These are phyloP conservation scores for Gorilla gorilla DNA, from an alignment of 2,113 vertebrate genomes.

Conservation along the genomic window DNA sequence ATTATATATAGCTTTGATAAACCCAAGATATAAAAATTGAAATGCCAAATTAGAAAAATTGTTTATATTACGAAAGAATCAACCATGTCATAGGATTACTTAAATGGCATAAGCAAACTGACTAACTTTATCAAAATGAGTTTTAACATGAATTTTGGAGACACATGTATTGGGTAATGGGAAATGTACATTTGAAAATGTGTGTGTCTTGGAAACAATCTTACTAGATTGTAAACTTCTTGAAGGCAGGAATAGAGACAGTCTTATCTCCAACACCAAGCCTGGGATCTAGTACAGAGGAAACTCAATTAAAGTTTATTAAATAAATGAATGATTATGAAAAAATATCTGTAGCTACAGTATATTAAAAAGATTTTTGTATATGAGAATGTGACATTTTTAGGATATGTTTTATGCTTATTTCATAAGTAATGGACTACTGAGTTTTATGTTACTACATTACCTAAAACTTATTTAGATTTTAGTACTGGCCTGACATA, in stretches of 20 bases:
- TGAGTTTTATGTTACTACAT: neutral
- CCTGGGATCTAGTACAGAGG: neutral
- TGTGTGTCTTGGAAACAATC: neutral
- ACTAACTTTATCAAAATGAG: neutral
- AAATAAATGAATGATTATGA: conserved; percentile 16
- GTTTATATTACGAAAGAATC: conserved; percentile 2
- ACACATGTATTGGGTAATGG: neutral
- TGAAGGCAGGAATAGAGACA: neutral
- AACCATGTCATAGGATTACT: neutral
- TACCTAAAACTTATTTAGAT: neutral
- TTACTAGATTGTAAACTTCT: neutral
- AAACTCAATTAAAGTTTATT: neutral
- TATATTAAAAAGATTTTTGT: conserved; percentile 2
- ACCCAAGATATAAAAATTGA: neutral
- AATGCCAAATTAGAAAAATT: conserved; percentile 9
- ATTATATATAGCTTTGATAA: conserved; percentile 24
- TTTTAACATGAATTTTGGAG: conserved; percentile 29
- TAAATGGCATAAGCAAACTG: neutral
- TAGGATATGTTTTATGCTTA: conserved; percentile 29
- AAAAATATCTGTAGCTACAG: conserved; percentile 16
- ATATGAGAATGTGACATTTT: neutral
- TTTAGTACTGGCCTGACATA: neutral
- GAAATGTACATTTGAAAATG: neutral
- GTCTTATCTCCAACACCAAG: neutral
- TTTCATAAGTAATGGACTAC: conserved; percentile 23